phyloP scores from a whole-genome alignment of 2,888 invertebrate species.

The Merodon equestris region DNA sequence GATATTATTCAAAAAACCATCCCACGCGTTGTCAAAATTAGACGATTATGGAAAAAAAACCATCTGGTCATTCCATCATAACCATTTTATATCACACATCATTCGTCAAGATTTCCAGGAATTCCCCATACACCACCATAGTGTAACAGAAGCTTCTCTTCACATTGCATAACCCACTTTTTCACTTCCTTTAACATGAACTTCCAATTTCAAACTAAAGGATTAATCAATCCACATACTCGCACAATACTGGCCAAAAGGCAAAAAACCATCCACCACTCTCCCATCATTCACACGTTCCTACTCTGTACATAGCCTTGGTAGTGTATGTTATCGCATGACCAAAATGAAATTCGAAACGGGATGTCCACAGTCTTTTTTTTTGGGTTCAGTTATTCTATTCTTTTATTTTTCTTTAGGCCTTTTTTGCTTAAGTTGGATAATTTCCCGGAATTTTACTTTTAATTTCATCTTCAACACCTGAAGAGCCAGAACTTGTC shows the following conservation, averaged over 20 bases:
- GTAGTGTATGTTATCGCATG: conserved; percentile 55
- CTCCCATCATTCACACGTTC: no score
- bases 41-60: neutral
- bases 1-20: no score
- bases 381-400: conserved; percentile 41
- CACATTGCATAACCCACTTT: conserved; percentile 59
- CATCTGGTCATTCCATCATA: conserved; percentile 12
- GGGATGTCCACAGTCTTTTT: conserved; percentile 65
- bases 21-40: no score
- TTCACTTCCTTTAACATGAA: conserved; percentile 52
- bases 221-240: neutral
- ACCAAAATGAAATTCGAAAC: conserved; percentile 62
- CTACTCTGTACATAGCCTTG: conserved; percentile 11
- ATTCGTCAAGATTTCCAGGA: conserved; percentile 54
- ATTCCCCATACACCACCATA: conserved; percentile 35
- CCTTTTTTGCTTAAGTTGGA: conserved; percentile 14
- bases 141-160: conserved; percentile 41
- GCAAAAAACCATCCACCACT: conserved; percentile 4
- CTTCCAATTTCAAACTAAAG: conserved; percentile 13
- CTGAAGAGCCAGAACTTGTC: conserved; percentile 14
- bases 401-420: neutral
- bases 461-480: conserved; percentile 53
- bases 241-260: neutral
- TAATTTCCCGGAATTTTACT: conserved; percentile 65
- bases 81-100: conserved; percentile 33